Conservation (phyloP, 1,140 invertebrate genomes). For the Pseudomyrmex gracilis region DNA sequence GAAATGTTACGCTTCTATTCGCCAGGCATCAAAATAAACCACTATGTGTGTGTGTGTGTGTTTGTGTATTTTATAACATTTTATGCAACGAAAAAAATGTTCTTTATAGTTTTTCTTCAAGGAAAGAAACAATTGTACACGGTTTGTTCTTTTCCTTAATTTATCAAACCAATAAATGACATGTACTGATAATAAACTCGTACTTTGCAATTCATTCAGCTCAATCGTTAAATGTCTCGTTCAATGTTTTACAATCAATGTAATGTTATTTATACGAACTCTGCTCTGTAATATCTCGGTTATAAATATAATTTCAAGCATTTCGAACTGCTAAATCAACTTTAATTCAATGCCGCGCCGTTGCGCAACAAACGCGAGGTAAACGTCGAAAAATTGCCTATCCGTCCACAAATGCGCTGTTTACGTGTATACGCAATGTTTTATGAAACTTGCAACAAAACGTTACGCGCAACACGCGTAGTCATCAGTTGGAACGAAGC, state of each 20-base stretch:
- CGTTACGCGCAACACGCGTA: not conserved
- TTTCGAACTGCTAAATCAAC: not conserved
- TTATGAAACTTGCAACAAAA: slow-evolving; percentile 8
- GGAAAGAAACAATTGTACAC: not conserved
- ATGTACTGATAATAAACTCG: not conserved
- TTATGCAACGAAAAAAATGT: not conserved
- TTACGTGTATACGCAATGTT: not conserved
- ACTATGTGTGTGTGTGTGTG: not conserved
- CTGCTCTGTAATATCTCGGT: not conserved
- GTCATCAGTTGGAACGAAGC: slow-evolving; percentile 9
- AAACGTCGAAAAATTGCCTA: slow-evolving; percentile 10
- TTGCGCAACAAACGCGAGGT: not conserved
- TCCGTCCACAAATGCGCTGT: not conserved
- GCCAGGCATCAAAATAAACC: not conserved
- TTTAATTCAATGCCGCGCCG: too few relatives aligned
- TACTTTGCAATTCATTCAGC: not conserved
- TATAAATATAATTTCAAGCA: not conserved
- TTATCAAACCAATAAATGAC: not conserved
- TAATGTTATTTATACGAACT: not conserved
- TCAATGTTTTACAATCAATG: not conserved
- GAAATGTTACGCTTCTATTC: not conserved
- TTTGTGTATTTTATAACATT: not conserved
- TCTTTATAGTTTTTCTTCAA: too few relatives aligned
- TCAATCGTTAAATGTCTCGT: slow-evolving; percentile 3
- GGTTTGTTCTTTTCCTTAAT: not conserved